phyloP scores from a whole-genome alignment of 2,888 invertebrate genomes.

The Scaptomyza reducta region DNA sequence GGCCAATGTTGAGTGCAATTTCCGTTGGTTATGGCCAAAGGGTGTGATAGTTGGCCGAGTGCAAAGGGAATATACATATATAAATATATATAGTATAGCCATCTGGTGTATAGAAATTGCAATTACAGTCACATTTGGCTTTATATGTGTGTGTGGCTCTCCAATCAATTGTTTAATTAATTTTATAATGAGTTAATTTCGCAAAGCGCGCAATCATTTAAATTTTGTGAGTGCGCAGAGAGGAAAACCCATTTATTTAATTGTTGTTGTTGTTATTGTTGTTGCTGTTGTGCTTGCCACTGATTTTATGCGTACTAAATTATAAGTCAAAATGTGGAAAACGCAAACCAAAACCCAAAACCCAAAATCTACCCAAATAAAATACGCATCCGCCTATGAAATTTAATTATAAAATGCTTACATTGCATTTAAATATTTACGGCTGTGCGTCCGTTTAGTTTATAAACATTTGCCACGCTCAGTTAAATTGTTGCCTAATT shows the following conservation, averaged over 20 bases:
- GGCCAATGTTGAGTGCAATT: constrained; percentile 64
- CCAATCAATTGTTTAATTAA: constrained; percentile 80
- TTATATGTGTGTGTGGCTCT: constrained; percentile 38
- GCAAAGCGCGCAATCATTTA: constrained; percentile 65
- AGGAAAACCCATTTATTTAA: constrained; percentile 49
- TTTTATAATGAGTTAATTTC: constrained; percentile 82
- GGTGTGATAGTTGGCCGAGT: neutral
- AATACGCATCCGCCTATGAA: constrained; percentile 49
- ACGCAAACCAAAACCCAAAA: neutral
- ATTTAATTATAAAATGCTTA: constrained; percentile 78
- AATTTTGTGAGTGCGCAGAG: constrained; percentile 26
- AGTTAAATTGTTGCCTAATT: constrained; percentile 53
- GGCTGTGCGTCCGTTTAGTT: constrained; percentile 45
- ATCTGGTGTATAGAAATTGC: constrained; percentile 43
- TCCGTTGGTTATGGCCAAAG: constrained; percentile 45
- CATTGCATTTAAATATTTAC: constrained; percentile 70
- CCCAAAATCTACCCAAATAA: constrained; percentile 7
- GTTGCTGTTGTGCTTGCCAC: constrained; percentile 21
- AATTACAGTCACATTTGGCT: constrained; percentile 53
- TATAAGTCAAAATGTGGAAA: constrained; percentile 32
- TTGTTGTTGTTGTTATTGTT: constrained; percentile 27
- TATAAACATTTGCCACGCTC: constrained; percentile 65
- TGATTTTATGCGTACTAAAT: constrained; percentile 50
- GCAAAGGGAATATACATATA: no score
- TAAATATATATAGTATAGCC: neutral